Evolutionary conservation across 2,888 invertebrate genomes (phyloP).

Genomic region (Vandiemenella viatica): DNA sequence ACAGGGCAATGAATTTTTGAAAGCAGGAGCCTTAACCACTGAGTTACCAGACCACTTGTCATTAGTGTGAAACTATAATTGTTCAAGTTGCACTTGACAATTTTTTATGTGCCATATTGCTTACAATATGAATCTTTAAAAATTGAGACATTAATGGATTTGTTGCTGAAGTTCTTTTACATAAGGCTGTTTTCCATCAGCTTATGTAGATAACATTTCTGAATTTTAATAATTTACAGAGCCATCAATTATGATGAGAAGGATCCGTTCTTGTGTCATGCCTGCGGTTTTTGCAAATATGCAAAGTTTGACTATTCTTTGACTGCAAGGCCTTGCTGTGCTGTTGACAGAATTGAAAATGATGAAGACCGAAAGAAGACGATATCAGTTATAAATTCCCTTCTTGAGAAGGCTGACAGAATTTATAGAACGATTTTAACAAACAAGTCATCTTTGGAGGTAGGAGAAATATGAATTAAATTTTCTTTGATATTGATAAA

Average conservation of each 20-base stretch:
- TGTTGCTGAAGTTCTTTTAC: too few relatives aligned
- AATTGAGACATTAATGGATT: too few relatives aligned
- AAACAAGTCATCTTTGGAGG: constrained; percentile 81
- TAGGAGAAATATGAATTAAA: constrained; percentile 20
- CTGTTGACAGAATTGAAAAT: constrained; percentile 92
- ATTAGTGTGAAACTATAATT: too few relatives aligned
- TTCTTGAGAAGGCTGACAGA: constrained; percentile 87
- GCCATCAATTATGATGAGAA: constrained; percentile 98
- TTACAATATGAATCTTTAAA: too few relatives aligned
- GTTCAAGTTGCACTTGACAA: too few relatives aligned
- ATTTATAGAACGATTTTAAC: constrained; percentile 82
- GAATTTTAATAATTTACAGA: too few relatives aligned
- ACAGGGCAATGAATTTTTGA: too few relatives aligned
- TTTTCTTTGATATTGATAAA: not conserved
- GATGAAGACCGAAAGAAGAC: constrained; percentile 95
- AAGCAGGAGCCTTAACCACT: too few relatives aligned
- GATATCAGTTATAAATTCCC: constrained; percentile 73
- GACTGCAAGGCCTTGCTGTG: constrained; percentile 81
- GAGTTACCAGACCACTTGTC: too few relatives aligned
- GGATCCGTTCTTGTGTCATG: constrained; percentile 96
- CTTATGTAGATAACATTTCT: too few relatives aligned
- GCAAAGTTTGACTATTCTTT: constrained; percentile 95
- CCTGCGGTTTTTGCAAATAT: constrained; percentile 98
- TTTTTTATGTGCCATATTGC: too few relatives aligned
- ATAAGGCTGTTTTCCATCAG: too few relatives aligned